Evolutionary conservation across 1,140 invertebrate species (phyloP).

Genomic region (Papilio machaon): DNA sequence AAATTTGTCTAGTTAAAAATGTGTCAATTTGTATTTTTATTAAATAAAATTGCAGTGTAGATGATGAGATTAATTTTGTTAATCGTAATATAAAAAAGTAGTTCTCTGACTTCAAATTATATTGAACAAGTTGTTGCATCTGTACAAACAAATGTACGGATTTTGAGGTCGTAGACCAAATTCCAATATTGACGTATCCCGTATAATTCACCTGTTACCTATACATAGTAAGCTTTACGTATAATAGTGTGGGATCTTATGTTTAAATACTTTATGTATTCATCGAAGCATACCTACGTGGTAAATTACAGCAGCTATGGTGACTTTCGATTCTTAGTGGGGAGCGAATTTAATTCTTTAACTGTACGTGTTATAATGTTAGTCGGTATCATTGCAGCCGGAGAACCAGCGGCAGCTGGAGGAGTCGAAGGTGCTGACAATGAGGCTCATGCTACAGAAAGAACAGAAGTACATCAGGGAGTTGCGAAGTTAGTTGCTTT

Average conservation of each 20-base stretch:
- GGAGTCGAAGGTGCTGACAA: slow-evolving; percentile 88
- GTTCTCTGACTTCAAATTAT: not conserved
- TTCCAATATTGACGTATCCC: slow-evolving; percentile 2
- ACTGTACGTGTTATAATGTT: not conserved
- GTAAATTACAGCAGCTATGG: too few relatives aligned
- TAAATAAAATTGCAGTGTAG: too few relatives aligned
- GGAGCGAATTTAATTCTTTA: not conserved
- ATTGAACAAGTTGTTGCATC: slow-evolving; percentile 1
- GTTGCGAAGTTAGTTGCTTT: slow-evolving; percentile 79
- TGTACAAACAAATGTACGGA: slow-evolving; percentile 15
- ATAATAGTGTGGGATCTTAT: not conserved
- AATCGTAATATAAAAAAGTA: not conserved
- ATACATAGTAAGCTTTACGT: not conserved
- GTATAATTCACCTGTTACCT: slow-evolving; percentile 7
- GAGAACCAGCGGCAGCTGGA: slow-evolving; percentile 90
- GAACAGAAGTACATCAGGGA: slow-evolving; percentile 89
- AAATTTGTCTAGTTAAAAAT: not conserved
- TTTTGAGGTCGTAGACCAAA: slow-evolving; percentile 9
- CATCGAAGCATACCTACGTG: not conserved
- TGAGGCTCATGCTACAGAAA: slow-evolving; percentile 91
- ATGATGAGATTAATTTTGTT: too few relatives aligned
- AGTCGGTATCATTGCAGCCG: slow-evolving; percentile 80
- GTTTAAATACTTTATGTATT: not conserved
- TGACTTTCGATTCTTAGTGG: not conserved
- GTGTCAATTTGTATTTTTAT: not conserved